Percentiles rank a stretch among this genome's conserved stretches.
These are phyloP conservation scores for Dipodomys spectabilis DNA, from an alignment of 2,113 vertebrate genomes.

Conservation along the genomic window DNA sequence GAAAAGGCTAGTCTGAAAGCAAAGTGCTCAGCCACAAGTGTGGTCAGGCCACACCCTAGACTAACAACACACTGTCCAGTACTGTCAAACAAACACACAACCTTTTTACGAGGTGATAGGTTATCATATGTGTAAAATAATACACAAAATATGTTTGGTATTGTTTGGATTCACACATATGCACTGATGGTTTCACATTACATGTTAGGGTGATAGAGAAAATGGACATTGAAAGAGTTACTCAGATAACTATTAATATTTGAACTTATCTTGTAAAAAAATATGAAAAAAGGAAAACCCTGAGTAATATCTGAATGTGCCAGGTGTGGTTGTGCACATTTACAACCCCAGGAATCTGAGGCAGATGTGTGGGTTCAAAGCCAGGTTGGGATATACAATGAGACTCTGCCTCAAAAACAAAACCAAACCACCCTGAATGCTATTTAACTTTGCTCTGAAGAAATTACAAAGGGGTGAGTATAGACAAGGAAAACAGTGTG, in stretches of 20 bases:
- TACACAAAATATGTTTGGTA: not conserved
- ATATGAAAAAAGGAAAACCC: too few species aligned
- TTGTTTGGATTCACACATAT: not conserved
- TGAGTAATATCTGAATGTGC: too few species aligned
- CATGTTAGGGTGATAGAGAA: not conserved
- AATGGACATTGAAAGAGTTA: not conserved
- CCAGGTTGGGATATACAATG: not conserved
- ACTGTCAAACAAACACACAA: not conserved
- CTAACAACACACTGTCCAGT: not conserved
- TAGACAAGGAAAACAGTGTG: not conserved
- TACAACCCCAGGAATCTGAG: not conserved
- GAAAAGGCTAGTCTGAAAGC: not conserved
- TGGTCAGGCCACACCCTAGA: not conserved
- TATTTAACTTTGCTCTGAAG: not conserved
- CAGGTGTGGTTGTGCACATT: not conserved
- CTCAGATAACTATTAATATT: not conserved
- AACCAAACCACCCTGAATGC: not conserved
- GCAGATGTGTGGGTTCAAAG: not conserved
- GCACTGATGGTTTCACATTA: not conserved
- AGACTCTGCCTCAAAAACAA: not conserved
- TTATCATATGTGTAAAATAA: not conserved
- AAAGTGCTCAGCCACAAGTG: not conserved
- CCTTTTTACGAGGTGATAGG: not conserved
- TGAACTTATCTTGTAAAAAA: slow-evolving; percentile 2
- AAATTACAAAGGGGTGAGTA: not conserved